These are phyloP conservation scores for Lycophotia porphyrea DNA, from an alignment of 2,888 invertebrate genomes.

Conservation along the genomic window DNA sequence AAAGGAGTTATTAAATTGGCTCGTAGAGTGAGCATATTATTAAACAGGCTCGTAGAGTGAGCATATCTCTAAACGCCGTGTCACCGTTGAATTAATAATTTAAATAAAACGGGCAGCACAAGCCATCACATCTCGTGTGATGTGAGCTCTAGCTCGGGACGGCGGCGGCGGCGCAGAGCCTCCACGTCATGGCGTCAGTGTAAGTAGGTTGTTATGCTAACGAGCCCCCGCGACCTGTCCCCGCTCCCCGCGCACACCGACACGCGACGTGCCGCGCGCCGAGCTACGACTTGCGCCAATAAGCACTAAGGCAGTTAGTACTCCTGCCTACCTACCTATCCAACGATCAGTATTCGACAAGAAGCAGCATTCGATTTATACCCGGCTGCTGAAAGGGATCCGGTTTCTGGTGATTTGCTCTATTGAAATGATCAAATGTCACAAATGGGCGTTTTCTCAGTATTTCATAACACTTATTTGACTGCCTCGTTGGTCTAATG, in stretches of 20 bases:
- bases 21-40: background rate
- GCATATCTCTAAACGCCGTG: background rate
- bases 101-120: no score
- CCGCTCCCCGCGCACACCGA: no score
- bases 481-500: no score
- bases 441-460: background rate
- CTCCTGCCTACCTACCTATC: background rate
- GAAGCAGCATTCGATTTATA: background rate
- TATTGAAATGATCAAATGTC: background rate
- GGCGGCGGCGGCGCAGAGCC: background rate
- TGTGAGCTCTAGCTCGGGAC: no score
- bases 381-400: background rate
- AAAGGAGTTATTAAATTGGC: background rate
- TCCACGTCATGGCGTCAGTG: background rate
- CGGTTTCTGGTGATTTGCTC: background rate
- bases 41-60: background rate
- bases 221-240: background rate
- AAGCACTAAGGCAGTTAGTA: background rate
- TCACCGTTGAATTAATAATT: no score
- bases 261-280: no score
- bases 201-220: background rate
- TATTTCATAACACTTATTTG: no score
- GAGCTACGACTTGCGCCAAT: background rate
- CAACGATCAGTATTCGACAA: background rate
- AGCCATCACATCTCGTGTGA: no score